Evolutionary conservation across 64 coral and sea anemone genomes (phyloP).

Genomic region (Pocillopora verrucosa): DNA sequence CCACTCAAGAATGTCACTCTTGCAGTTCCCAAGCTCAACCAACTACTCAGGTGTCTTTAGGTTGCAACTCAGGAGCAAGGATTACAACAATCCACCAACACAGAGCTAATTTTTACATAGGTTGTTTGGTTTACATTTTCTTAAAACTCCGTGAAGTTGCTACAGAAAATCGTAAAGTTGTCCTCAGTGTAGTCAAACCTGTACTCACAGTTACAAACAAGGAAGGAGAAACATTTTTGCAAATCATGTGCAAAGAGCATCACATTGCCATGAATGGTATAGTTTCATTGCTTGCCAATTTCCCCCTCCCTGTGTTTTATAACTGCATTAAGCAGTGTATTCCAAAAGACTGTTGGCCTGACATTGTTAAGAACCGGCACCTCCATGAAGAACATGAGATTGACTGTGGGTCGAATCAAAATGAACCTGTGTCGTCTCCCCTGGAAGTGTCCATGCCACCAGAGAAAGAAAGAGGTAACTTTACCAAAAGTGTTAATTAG

Average conservation of each 20-base stretch:
- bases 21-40: neutral
- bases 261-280: neutral
- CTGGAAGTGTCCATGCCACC: neutral
- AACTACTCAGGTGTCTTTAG: neutral
- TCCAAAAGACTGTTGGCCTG: slow-evolving; percentile 5
- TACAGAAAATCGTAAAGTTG: neutral
- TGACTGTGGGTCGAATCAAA: neutral
- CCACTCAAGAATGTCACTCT: slow-evolving; percentile 2
- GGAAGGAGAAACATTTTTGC: slow-evolving; percentile 23
- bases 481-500: neutral
- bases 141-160: neutral
- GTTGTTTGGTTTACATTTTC: neutral
- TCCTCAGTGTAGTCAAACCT: neutral
- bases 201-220: neutral
- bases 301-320: neutral
- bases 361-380: too few relatives aligned
- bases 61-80: neutral
- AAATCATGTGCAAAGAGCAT: slow-evolving; percentile 31
- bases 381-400: too few relatives aligned
- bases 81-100: neutral
- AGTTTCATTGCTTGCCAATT: neutral
- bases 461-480: neutral
- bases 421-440: neutral
- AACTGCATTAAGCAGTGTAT: neutral
- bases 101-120: neutral